Percentiles rank a stretch among this genome's conserved stretches.
phyloP scores from a whole-genome alignment of 2,797 vertebrate genomes.

The Tamandua tetradactyla region DNA sequence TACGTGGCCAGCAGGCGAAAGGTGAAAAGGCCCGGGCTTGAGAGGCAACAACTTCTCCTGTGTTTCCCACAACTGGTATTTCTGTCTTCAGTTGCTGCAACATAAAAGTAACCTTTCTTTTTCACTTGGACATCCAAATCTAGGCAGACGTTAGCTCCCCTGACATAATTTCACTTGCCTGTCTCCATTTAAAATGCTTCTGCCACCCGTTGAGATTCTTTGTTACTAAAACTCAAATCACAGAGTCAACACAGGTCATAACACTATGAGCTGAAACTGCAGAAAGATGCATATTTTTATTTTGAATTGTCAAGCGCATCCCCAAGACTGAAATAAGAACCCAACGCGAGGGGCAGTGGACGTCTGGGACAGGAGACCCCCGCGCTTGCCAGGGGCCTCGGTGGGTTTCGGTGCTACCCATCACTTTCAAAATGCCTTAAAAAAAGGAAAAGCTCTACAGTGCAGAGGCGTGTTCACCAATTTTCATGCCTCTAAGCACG shows the following conservation, averaged over 20 bases:
- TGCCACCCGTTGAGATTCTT: slow-evolving; percentile 48
- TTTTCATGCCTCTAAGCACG: slow-evolving; percentile 75
- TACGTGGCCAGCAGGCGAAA: slow-evolving; percentile 78
- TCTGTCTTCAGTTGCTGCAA: slow-evolving; percentile 78
- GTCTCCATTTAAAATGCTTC: slow-evolving; percentile 69
- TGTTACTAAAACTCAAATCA: slow-evolving; percentile 30
- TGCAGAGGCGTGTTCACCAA: slow-evolving; percentile 68
- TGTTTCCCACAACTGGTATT: slow-evolving; percentile 82
- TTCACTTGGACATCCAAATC: slow-evolving; percentile 74
- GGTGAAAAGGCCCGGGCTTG: slow-evolving; percentile 81
- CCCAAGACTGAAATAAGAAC: slow-evolving; percentile 44
- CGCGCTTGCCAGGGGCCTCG: fast-evolving
- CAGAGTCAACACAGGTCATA: not conserved
- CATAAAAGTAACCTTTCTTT: slow-evolving; percentile 81
- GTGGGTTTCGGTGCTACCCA: not conserved
- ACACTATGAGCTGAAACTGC: not conserved
- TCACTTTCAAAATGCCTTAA: not conserved
- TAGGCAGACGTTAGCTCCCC: not conserved
- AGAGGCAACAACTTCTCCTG: slow-evolving; percentile 78
- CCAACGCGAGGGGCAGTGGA: not conserved
- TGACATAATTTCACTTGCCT: slow-evolving; percentile 75
- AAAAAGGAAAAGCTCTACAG: not conserved
- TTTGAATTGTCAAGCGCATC: slow-evolving; percentile 38
- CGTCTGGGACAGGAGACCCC: not conserved
- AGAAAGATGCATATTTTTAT: slow-evolving; percentile 28